Evolutionary conservation across 2,113 vertebrate species (phyloP).

Genomic region (Accipiter cooperii): DNA sequence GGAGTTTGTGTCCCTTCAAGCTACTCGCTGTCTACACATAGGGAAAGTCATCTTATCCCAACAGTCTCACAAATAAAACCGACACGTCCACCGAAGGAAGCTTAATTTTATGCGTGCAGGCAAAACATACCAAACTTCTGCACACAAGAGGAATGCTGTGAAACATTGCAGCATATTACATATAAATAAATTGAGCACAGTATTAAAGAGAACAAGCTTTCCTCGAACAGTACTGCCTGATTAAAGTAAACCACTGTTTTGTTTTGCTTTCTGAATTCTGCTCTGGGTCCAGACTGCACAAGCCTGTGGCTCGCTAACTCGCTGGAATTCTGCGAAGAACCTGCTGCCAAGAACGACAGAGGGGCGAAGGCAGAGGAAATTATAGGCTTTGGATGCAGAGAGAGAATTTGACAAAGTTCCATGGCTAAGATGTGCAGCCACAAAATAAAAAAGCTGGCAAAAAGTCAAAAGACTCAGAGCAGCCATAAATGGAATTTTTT

Average conservation of each 20-base stretch:
- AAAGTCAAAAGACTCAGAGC: background rate
- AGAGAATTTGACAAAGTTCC: slow-evolving; percentile 35
- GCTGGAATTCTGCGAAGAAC: slow-evolving; percentile 19
- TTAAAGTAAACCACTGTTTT: background rate
- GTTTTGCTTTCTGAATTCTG: slow-evolving; percentile 25
- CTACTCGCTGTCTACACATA: background rate
- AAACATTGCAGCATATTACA: background rate
- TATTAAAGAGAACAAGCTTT: background rate
- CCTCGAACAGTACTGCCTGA: background rate
- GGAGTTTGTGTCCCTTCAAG: background rate
- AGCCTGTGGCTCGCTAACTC: slow-evolving; percentile 8
- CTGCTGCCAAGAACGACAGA: slow-evolving; percentile 61
- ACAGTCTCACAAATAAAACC: background rate
- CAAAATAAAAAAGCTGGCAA: slow-evolving; percentile 44
- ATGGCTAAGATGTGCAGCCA: slow-evolving; percentile 24
- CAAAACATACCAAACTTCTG: background rate
- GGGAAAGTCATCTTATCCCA: background rate
- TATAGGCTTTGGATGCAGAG: slow-evolving; percentile 29
- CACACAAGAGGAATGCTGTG: background rate
- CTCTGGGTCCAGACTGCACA: slow-evolving; percentile 7
- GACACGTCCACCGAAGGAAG: background rate
- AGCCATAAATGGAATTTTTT: slow-evolving; percentile 64
- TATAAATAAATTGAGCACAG: background rate
- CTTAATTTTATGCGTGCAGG: background rate
- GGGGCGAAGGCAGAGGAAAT: slow-evolving; percentile 62